Conservation (phyloP, 2,888 invertebrate species). For the Nephrotoma flavescens region DNA sequence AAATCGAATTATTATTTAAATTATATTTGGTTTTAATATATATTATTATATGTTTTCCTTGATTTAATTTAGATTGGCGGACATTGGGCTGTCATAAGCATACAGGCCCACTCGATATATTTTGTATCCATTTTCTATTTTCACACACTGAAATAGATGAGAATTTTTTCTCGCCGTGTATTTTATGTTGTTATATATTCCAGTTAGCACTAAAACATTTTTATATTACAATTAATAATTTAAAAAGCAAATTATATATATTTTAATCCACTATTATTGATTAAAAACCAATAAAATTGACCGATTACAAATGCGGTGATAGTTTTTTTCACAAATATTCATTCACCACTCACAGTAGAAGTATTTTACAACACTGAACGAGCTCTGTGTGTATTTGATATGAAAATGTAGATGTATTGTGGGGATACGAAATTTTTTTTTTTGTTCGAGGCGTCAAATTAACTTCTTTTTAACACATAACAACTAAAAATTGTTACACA, state of each 20-base stretch:
- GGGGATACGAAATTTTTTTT: background rate
- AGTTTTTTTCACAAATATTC: background rate
- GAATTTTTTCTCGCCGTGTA: background rate
- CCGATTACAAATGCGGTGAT: conserved; percentile 5
- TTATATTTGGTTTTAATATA: background rate
- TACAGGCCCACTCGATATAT: conserved; percentile 6
- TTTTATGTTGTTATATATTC: background rate
- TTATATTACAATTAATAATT: background rate
- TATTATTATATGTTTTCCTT: background rate
- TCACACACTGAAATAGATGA: conserved; percentile 1
- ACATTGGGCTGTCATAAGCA: conserved; percentile 13
- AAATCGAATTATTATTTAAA: background rate
- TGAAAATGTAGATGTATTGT: background rate
- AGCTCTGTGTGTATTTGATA: background rate
- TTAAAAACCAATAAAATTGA: conserved; percentile 4
- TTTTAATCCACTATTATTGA: conserved; percentile 3
- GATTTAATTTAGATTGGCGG: conserved; percentile 8
- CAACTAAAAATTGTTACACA: background rate
- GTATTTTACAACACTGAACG: background rate
- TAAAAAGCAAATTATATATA: background rate
- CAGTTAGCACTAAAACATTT: background rate
- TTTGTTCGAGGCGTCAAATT: background rate
- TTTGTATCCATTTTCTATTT: conserved; percentile 5
- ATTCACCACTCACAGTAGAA: background rate
- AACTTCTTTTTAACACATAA: background rate